Base-by-base conservation (phyloP, 2,113 vertebrate genomes). In the Lipophrys pholis region DNA sequence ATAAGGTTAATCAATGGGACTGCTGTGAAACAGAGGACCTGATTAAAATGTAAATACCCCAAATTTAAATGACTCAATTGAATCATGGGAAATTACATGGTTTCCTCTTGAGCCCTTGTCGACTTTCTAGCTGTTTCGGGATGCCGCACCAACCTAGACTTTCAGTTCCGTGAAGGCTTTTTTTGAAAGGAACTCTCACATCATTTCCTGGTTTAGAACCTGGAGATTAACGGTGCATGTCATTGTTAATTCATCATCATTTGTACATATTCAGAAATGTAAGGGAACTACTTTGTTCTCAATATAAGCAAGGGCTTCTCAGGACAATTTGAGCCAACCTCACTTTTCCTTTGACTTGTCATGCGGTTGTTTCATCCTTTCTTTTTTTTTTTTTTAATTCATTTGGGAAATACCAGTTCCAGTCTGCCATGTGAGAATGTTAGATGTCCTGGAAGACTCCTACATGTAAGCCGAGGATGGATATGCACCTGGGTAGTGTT, bases 1-100 rank as follows among this genome's bases (percentile, higher is more conserved):
- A 91, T 91, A 85, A 91, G 87, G 89, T 93, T 92, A 92, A 94
- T 93, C 88, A 89, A 87, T 87, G 86, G 77, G 84, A 87, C 69
- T 61, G 69, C 69, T 69, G 88, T 62, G 76, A 81, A 90, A 87
- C 80, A 88, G 69, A 83, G 68, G 75, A 81, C 64, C 54, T 87
- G 87, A 91, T 91, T 93, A 77, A 89, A 87, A 89, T 84, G 83
- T 88, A 87, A 91, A 90, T 84, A 76, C 67, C 53, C 67, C 21
- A 78, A 81, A 91, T 90, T 80, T 88, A 89, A 89, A 83, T 72
- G 67, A 63, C 74, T 83, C 80, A 69, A 58, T 83, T 88, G 78
- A 87, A 86, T 87, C 58, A 83, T 38, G 49, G 68, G 15, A 78
- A 87, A 87, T 89, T 72, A 76, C 60, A 46, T 77, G 69, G 51